These are phyloP conservation scores for Coregonus suidteri DNA, from an alignment of 2,797 vertebrate genomes.

Conservation along the genomic window DNA sequence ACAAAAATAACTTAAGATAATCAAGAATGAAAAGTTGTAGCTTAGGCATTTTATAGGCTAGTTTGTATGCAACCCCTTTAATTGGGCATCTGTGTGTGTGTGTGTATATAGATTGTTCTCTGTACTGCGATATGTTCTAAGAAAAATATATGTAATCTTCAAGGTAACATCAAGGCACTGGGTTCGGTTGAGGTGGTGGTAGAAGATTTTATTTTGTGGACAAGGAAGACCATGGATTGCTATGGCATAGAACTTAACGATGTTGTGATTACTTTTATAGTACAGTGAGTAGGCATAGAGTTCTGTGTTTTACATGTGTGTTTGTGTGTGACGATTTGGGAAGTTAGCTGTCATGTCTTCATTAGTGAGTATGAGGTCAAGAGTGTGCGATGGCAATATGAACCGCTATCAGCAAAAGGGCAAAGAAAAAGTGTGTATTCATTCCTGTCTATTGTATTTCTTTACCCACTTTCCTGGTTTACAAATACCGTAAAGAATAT, in stretches of 20 bases:
- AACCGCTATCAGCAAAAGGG: background rate
- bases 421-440: conserved; percentile 2
- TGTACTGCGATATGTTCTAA: background rate
- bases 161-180: conserved; percentile 6
- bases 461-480: conserved; percentile 7
- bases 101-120: background rate
- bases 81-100: conserved; percentile 9
- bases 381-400: background rate
- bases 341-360: conserved; percentile 3
- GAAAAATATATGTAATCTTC: background rate
- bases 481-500: conserved; percentile 17
- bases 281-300: conserved; percentile 8
- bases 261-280: background rate
- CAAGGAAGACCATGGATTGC: background rate
- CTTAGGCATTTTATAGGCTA: background rate
- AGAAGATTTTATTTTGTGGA: conserved; percentile 17
- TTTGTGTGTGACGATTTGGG: background rate
- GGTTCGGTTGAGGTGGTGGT: background rate
- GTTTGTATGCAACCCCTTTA: conserved; percentile 17
- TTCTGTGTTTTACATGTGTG: conserved; percentile 5
- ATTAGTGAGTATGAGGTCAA: background rate
- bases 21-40: conserved; percentile 6
- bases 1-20: background rate
- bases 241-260: background rate
- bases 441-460: conserved; percentile 9